Evolutionary conservation across 2,888 invertebrate species (phyloP).

Genomic region (Macrophya alboannulata): DNA sequence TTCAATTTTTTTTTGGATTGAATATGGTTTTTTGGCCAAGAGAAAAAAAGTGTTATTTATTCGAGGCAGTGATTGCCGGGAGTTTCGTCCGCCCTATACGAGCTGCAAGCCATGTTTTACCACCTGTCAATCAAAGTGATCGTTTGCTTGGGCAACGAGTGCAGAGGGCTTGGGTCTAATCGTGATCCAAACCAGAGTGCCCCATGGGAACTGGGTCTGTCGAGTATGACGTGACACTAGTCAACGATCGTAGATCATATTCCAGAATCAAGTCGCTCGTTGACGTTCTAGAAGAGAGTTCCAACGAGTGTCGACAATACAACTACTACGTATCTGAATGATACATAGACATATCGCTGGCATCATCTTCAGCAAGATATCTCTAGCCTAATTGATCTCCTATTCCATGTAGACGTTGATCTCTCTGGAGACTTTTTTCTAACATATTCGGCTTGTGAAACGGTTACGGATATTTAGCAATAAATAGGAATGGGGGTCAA

Average conservation of each 20-base stretch:
- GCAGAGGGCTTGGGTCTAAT: constrained; percentile 38
- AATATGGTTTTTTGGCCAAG: not conserved
- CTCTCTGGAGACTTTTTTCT: not conserved
- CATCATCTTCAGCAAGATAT: not conserved
- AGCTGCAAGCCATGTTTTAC: constrained; percentile 40
- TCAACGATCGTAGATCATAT: constrained; percentile 48
- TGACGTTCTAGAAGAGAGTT: not conserved
- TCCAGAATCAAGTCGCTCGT: constrained; percentile 33
- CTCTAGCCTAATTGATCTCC: not conserved
- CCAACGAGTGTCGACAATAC: constrained; percentile 26
- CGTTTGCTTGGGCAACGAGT: constrained; percentile 49
- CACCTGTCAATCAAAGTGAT: constrained; percentile 54
- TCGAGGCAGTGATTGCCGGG: constrained; percentile 21
- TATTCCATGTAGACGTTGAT: not conserved
- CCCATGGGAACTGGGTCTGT: constrained; percentile 53
- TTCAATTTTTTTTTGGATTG: not conserved
- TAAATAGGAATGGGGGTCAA: not conserved
- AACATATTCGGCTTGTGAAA: not conserved
- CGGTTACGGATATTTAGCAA: not conserved
- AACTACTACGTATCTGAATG: not conserved
- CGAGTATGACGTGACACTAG: constrained; percentile 40
- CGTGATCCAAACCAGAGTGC: constrained; percentile 54
- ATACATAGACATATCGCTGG: not conserved
- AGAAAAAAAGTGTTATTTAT: not conserved
- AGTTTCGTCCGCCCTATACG: constrained; percentile 26